These are phyloP conservation scores for Sweltsa coloradensis DNA, from an alignment of 1,140 invertebrate species.

Conservation along the genomic window DNA sequence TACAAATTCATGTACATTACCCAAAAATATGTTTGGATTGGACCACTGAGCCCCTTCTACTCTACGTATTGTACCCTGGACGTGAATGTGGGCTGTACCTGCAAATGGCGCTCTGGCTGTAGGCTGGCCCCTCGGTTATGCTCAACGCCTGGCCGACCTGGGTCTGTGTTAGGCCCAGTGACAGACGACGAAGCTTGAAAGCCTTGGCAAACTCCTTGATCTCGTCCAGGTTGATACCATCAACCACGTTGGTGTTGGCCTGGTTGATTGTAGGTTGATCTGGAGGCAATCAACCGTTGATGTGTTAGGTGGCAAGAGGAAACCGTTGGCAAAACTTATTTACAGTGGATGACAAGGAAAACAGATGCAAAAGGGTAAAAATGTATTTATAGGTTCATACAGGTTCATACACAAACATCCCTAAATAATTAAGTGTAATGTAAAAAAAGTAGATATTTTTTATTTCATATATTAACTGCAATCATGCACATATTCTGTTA, in stretches of 20 bases:
- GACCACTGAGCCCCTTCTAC: too few species aligned
- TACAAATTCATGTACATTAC: too few species aligned
- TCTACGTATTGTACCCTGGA: too few species aligned
- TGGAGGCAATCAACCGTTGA: slow-evolving; percentile 28
- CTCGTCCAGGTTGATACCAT: slow-evolving; percentile 93
- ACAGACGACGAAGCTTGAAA: slow-evolving; percentile 86
- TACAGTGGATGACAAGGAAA: background rate
- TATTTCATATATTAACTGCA: too few species aligned
- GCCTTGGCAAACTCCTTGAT: slow-evolving; percentile 97
- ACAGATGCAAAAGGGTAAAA: too few species aligned
- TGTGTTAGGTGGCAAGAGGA: background rate
- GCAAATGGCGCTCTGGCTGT: slow-evolving; percentile 98
- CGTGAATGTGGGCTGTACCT: slow-evolving; percentile 68
- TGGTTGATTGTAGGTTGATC: slow-evolving; percentile 87
- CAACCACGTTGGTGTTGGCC: slow-evolving; percentile 84
- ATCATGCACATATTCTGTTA: too few species aligned
- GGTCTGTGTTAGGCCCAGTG: slow-evolving; percentile 89
- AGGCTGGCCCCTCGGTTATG: slow-evolving; percentile 91
- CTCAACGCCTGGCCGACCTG: slow-evolving; percentile 91
- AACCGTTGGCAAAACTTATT: background rate
- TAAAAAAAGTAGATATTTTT: too few species aligned
- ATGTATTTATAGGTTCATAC: too few species aligned
- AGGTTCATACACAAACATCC: too few species aligned
- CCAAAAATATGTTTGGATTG: too few species aligned
- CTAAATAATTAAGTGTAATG: too few species aligned